Percentiles rank a stretch among this genome's conserved stretches.
Evolutionary conservation across 2,797 vertebrate species (phyloP).

Genomic region (Gorsachius magnificus): DNA sequence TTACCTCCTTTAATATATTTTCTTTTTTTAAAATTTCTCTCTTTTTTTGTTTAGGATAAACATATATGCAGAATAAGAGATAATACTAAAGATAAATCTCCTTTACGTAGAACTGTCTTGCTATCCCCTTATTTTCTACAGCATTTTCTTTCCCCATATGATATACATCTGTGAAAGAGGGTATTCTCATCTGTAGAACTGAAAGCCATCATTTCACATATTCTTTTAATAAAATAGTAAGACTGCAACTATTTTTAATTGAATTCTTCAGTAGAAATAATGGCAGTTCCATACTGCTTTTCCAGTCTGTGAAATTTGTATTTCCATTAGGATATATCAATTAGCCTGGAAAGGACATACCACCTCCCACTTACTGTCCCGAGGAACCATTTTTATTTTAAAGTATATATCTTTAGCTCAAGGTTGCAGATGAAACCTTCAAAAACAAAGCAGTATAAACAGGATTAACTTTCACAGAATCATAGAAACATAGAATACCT

Average conservation of each 20-base stretch:
- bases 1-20: background rate
- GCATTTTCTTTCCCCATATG: background rate
- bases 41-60: background rate
- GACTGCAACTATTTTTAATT: background rate
- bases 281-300: background rate
- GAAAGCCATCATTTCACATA: background rate
- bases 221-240: background rate
- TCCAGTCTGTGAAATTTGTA: background rate
- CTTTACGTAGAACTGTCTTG: background rate
- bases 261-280: background rate
- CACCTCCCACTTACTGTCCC: background rate
- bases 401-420: background rate
- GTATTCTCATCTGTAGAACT: background rate
- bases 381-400: background rate
- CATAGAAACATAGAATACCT: background rate
- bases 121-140: background rate
- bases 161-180: background rate
- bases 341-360: background rate
- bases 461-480: background rate
- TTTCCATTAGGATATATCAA: background rate
- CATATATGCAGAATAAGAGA: background rate
- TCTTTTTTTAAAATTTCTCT: background rate
- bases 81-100: background rate
- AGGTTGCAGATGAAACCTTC: background rate
- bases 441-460: background rate